phyloP scores from a whole-genome alignment of 2,113 vertebrate genomes.

The Malurus alboscapulatus region DNA sequence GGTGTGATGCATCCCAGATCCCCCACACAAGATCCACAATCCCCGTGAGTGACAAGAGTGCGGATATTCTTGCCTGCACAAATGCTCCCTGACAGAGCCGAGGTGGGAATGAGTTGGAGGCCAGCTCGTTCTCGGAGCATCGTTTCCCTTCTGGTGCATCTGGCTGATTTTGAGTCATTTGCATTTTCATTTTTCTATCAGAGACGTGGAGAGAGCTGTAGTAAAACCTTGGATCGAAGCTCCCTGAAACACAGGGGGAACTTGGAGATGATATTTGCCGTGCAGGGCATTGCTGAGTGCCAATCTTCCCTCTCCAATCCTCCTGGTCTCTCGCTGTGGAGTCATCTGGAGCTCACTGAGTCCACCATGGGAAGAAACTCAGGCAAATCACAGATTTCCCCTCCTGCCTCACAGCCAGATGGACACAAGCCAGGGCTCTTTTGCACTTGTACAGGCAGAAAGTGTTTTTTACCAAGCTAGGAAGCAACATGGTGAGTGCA shows the following conservation, averaged over 20 bases:
- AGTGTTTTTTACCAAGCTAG: not conserved
- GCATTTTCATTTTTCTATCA: not conserved
- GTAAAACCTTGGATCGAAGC: not conserved
- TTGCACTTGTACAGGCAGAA: slow-evolving; percentile 27
- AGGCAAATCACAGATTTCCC: slow-evolving; percentile 17
- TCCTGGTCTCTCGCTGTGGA: not conserved
- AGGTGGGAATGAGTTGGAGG: slow-evolving; percentile 41
- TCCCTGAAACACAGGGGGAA: not conserved
- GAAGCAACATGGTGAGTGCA: not conserved
- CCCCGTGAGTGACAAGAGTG: slow-evolving; percentile 22
- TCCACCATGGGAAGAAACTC: slow-evolving; percentile 2
- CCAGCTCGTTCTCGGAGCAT: not conserved
- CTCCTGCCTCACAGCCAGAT: not conserved
- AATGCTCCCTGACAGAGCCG: slow-evolving; percentile 23
- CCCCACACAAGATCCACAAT: slow-evolving; percentile 24
- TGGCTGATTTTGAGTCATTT: slow-evolving; percentile 1
- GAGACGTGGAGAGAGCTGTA: not conserved
- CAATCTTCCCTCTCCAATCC: not conserved
- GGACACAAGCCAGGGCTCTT: slow-evolving; percentile 22
- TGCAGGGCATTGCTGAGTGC: not conserved
- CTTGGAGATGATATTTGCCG: not conserved
- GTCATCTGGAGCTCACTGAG: not conserved
- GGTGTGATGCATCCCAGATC: slow-evolving; percentile 23
- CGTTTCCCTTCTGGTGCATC: not conserved
- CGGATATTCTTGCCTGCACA: slow-evolving; percentile 29